phyloP scores from a whole-genome alignment of 2,888 invertebrate genomes.

The Stictocephala bisonia region DNA sequence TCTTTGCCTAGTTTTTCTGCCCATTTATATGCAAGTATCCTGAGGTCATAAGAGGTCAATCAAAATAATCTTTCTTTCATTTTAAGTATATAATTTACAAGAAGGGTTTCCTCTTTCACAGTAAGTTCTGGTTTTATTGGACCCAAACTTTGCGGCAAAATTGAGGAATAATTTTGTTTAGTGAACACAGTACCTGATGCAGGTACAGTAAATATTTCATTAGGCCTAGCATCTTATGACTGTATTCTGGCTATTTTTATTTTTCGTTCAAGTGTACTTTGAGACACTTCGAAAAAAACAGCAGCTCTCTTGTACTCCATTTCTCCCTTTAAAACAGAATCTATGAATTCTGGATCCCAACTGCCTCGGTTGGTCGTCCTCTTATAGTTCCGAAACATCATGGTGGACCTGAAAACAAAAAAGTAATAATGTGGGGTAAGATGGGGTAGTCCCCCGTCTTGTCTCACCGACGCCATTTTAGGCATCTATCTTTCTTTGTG shows the following conservation, averaged over 20 bases:
- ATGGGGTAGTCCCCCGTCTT: no score
- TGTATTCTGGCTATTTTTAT: constrained; percentile 18
- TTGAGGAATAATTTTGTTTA: background rate
- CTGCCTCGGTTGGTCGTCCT: constrained; percentile 34
- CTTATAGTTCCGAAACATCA: no score
- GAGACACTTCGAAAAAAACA: constrained; percentile 51
- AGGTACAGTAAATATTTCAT: constrained; percentile 47
- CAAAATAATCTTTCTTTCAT: constrained; percentile 41
- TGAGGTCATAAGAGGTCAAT: constrained; percentile 31
- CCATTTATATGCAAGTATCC: constrained; percentile 33
- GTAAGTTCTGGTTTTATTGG: no score
- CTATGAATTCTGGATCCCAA: constrained; percentile 43
- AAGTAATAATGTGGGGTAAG: no score
- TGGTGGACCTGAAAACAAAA: no score
- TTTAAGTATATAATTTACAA: constrained; percentile 52
- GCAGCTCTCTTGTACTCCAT: constrained; percentile 54
- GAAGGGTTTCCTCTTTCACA: constrained; percentile 53
- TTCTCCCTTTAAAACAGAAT: constrained; percentile 46
- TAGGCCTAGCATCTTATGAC: background rate
- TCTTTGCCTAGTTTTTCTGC: constrained; percentile 31
- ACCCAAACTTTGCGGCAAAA: no score
- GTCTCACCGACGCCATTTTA: no score
- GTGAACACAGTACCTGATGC: constrained; percentile 48
- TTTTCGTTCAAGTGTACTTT: constrained; percentile 50
- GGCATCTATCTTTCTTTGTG: no score